Conservation (phyloP, 2,113 vertebrate genomes). For the Morone saxatilis region DNA sequence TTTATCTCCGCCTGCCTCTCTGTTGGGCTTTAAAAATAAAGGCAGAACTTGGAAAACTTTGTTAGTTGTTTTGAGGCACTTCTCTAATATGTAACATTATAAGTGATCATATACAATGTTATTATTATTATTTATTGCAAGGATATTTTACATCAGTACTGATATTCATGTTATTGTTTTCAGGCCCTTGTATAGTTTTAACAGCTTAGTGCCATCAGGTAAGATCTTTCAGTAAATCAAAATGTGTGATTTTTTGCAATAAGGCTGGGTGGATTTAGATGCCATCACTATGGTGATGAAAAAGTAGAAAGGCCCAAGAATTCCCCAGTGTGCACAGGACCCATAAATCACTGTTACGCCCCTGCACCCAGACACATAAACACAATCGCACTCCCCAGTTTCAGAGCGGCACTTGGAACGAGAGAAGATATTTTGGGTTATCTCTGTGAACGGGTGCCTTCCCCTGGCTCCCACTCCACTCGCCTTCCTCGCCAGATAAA, state of each 20-base stretch:
- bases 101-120: neutral
- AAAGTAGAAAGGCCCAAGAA: conserved; percentile 45
- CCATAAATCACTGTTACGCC: conserved; percentile 68
- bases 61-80: neutral
- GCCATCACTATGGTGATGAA: conserved; percentile 37
- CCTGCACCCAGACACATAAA: conserved; percentile 60
- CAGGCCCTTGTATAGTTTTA: neutral
- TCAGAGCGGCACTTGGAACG: conserved; percentile 45
- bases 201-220: neutral
- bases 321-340: conserved; percentile 34
- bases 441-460: conserved; percentile 66
- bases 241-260: conserved; percentile 39
- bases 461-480: conserved; percentile 63
- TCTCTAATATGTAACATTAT: conserved; percentile 3
- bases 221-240: conserved; percentile 16
- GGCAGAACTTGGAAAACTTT: neutral
- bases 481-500: conserved; percentile 70
- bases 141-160: neutral
- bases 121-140: too few relatives aligned
- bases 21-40: neutral
- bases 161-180: neutral
- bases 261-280: conserved; percentile 38
- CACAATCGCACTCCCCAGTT: conserved; percentile 51
- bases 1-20: neutral
- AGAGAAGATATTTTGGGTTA: conserved; percentile 68